A percentile compares a stretch with the other conserved stretches of the same genome.
These are phyloP conservation scores for Rousettus leschenaultii DNA, from an alignment of 2,113 vertebrate genomes.

Conservation along the genomic window DNA sequence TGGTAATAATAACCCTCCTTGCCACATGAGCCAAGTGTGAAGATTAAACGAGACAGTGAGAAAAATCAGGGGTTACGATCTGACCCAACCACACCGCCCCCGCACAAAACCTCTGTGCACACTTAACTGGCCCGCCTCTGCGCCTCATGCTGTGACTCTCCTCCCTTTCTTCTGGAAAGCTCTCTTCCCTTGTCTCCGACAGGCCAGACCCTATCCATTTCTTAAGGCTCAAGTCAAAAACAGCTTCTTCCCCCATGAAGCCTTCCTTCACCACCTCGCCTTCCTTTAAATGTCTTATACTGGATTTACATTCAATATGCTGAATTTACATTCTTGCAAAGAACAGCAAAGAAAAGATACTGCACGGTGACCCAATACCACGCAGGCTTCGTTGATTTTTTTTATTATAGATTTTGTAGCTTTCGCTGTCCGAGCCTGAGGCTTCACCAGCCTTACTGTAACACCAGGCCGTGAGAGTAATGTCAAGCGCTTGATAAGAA, in stretches of 20 bases:
- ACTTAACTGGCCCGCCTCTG: not conserved
- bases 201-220: not conserved
- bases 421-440: not conserved
- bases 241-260: not conserved
- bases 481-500: not conserved
- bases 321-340: not conserved
- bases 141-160: rapidly evolving
- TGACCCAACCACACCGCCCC: not conserved
- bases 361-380: rapidly evolving
- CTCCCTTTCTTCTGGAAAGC: not conserved
- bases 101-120: not conserved
- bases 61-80: not conserved
- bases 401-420: not conserved
- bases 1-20: not conserved
- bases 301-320: not conserved
- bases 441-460: not conserved
- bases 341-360: not conserved
- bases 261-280: not conserved
- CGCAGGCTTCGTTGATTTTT: rapidly evolving
- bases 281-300: not conserved
- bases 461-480: not conserved
- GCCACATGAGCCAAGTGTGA: not conserved
- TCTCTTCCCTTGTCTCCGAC: not conserved
- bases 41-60: not conserved
- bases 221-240: not conserved